Conservation (phyloP, 53 echinoderm and acorn worm species). For the Astropecten irregularis region DNA sequence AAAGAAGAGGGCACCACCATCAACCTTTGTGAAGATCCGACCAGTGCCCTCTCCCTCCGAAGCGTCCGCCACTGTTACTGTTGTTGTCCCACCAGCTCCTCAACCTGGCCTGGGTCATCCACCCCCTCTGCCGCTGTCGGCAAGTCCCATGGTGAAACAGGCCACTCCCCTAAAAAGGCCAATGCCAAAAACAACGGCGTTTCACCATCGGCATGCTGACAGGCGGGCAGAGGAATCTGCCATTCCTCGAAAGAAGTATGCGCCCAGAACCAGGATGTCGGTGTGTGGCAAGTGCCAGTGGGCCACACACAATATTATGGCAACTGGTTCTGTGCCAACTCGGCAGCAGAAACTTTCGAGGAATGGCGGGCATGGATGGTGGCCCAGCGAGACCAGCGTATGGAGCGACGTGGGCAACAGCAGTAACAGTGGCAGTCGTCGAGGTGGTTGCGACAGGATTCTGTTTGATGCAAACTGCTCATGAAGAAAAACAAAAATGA, state of each 20-base stretch:
- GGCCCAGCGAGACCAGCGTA: not conserved
- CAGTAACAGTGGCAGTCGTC: too few relatives aligned
- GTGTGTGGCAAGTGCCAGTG: constrained; percentile 26
- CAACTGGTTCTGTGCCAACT: constrained; percentile 45
- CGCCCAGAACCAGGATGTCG: not conserved
- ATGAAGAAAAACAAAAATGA: too few relatives aligned
- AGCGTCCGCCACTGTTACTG: not conserved
- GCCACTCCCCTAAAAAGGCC: not conserved
- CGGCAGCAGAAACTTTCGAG: not conserved
- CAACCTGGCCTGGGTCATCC: not conserved
- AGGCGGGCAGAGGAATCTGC: constrained; percentile 8
- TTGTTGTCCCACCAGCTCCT: not conserved
- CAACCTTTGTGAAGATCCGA: too few relatives aligned
- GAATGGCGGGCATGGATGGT: constrained; percentile 34
- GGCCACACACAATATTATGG: constrained; percentile 42
- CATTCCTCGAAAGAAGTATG: too few relatives aligned
- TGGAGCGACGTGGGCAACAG: not conserved
- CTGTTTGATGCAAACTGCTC: too few relatives aligned
- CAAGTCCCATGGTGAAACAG: not conserved
- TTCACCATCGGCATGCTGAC: not conserved
- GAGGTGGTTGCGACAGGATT: too few relatives aligned
- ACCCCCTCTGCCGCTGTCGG: not conserved
- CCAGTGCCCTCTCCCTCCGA: not conserved
- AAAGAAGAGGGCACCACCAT: not conserved
- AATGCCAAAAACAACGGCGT: constrained; percentile 11